Base-by-base conservation (phyloP, 2,888 invertebrate species). In the Adela reaumurella region DNA sequence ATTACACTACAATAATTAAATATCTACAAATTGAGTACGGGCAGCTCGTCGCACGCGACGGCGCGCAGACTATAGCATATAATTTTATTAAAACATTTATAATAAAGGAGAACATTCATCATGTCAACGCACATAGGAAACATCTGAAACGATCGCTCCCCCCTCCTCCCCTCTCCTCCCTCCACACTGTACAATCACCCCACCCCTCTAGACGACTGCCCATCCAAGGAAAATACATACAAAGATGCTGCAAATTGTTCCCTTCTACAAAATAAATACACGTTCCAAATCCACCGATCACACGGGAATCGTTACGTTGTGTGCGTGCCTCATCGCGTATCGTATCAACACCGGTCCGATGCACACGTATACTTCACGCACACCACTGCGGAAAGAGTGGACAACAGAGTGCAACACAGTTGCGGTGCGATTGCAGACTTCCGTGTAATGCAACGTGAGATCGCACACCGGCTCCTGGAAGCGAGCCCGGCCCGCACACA, bases 1-100 rank as follows among this genome's bases (percentile, higher is more conserved):
- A 74, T 78, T 78, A 76, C 73, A 74, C 74, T 78, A 77, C 77
- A 71, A 76, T 76, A 76, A 76, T 77, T 77, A 77, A 71, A 74
- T 78, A 78, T 77, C 78, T 78, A 77, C 78, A 78, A 74, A 74
- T 76, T 68, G 73, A 72, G 74, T 68, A 67, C 68, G 72, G 68
- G 65, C 65, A 73, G 73, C 74, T 71, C 73, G 69, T 59, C 56
- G 66, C 70, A 67, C 10, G n/a, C 46, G 18, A 18, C 19, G 5
- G 28, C 65, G 66, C 67, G 61, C 55, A 60, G 61, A 61, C 62
- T 66, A 59, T 62, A 64, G 58, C 62, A 65, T 66, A 65, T 68
- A 63, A 63, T 62, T 64, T 62, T 58, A 59, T 61, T 67, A 72
- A 51, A 76, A 74, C 74, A 76, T 76, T 76, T 76, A 77, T 74